phyloP scores from a whole-genome alignment of 2,113 vertebrate genomes.

The Brienomyrus longianalis region DNA sequence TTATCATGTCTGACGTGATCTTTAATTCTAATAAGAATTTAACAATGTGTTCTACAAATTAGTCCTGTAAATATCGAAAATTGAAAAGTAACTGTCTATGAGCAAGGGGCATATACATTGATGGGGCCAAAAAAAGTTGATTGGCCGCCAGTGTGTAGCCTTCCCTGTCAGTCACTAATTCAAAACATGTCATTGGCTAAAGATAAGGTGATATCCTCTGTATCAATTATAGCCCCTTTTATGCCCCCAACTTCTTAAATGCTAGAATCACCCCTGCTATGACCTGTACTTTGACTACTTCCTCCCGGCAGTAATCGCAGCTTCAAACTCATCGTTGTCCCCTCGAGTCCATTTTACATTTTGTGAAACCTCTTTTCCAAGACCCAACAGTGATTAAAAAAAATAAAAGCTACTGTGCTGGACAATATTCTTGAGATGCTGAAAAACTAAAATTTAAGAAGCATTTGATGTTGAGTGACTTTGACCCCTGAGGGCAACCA shows the following conservation, averaged over 20 bases:
- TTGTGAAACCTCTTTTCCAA: not conserved
- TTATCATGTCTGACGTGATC: not conserved
- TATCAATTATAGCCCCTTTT: not conserved
- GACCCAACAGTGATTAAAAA: not conserved
- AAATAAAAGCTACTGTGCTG: not conserved
- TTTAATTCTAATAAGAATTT: not conserved
- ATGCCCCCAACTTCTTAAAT: not conserved
- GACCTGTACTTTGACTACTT: not conserved
- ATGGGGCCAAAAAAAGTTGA: not conserved
- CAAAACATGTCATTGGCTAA: not conserved
- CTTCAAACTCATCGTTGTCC: not conserved
- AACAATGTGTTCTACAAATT: not conserved
- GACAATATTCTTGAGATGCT: not conserved
- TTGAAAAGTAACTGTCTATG: not conserved
- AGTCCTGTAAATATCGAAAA: not conserved
- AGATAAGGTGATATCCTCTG: not conserved
- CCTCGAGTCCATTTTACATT: not conserved
- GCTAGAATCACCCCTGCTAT: not conserved
- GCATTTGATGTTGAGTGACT: not conserved
- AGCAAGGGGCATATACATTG: not conserved
- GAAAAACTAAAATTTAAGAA: constrained; percentile 13
- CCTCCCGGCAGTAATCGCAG: not conserved
- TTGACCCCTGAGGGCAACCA: not conserved
- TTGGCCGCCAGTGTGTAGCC: not conserved
- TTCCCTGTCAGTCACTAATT: not conserved